Base-by-base conservation (phyloP, 1,140 invertebrate genomes). In the Drosophila kurseongensis region DNA sequence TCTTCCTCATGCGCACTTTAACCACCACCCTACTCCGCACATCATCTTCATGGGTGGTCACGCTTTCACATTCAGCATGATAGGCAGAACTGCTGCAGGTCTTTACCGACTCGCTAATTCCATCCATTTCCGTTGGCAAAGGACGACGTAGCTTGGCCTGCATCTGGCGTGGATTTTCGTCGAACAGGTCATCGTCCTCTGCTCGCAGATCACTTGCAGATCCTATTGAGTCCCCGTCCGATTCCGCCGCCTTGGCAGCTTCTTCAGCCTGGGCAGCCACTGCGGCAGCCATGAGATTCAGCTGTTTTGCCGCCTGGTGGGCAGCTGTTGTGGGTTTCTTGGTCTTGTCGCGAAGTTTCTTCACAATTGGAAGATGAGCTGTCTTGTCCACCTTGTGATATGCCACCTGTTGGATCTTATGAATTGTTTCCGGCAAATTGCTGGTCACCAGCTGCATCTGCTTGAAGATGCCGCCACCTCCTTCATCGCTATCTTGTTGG, bases 151-250 rank as follows among this genome's bases (percentile, higher is more conserved):
- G 63, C 45, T 85, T 91, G 48, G 69, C 40, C 48, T 68, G 77
- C 16, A 76, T 61, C 75, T 75, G 62, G 69, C 92, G 18, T 29
- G 80, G 91, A 78, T 78, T 93, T 93, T 94, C 93, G 44, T 93
- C 93, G 16, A 92, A 93, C 6, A 93, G 91, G 38, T 94, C 94
- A 60, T 95, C 94, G 65, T 95, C 95, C 62, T 94, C 93, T 8
- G 94, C 94, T 51, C 95, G 93, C 9, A 96, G 91, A 92, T 96
- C 96, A 81, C 95, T 95, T 0, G 95, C 95, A 0, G 95, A 96
- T 1, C 96, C 96, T 51, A 96, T 96, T 0, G 95, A 96, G 79
- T 96, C 96, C 0, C 81, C 90, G 66, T 95, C 82, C 42, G 92
- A 50, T 81, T 93, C 42, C n/a, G 81, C 56, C 13, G 80, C 80